phyloP scores from a whole-genome alignment of 2,888 invertebrate genomes.

The Cylloceria caligata region DNA sequence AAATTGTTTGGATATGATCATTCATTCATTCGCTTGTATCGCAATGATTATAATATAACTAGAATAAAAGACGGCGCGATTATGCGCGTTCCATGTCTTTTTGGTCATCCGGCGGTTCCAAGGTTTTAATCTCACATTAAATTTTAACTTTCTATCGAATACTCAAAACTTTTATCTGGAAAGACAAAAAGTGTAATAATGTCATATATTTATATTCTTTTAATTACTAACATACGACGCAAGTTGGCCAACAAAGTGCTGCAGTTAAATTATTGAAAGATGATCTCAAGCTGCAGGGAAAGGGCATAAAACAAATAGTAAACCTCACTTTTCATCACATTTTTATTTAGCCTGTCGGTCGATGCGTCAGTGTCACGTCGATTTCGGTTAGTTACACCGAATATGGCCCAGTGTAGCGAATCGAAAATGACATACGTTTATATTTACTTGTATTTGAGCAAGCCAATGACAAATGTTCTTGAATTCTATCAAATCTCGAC shows the following conservation, averaged over 20 bases:
- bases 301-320: neutral
- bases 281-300: neutral
- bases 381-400: too few relatives aligned
- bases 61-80: neutral
- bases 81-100: too few relatives aligned
- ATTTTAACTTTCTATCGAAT: too few relatives aligned
- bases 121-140: too few relatives aligned
- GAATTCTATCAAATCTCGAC: neutral
- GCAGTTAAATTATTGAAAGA: neutral
- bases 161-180: too few relatives aligned
- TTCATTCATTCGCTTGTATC: neutral
- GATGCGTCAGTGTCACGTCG: neutral
- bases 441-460: slow-evolving; percentile 1
- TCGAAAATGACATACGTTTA: too few relatives aligned
- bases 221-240: too few relatives aligned
- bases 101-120: too few relatives aligned
- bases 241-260: too few relatives aligned
- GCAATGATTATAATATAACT: neutral
- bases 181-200: too few relatives aligned
- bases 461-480: neutral
- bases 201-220: too few relatives aligned
- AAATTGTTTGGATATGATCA: neutral
- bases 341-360: slow-evolving; percentile 20
- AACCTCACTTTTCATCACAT: neutral
- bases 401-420: too few relatives aligned